Conservation (phyloP, 2,113 vertebrate species). For the Acinonyx jubatus region DNA sequence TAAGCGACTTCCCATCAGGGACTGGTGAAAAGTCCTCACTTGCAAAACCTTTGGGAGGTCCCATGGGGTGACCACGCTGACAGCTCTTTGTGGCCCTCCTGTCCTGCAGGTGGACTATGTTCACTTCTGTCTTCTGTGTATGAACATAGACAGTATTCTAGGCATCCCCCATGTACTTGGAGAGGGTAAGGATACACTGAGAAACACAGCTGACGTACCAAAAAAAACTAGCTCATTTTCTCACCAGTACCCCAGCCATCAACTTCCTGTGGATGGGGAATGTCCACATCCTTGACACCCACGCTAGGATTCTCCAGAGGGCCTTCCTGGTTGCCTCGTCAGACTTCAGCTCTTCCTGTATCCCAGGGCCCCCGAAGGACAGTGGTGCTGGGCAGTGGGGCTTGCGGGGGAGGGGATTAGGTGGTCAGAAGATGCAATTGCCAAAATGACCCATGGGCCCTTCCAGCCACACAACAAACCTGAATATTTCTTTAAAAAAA, state of each 20-base stretch:
- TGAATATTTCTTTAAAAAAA: background rate
- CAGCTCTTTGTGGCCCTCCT: background rate
- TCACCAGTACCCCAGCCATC: background rate
- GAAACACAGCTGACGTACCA: background rate
- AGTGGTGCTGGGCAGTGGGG: background rate
- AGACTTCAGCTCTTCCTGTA: background rate
- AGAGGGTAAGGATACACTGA: background rate
- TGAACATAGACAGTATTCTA: background rate
- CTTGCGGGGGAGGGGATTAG: background rate
- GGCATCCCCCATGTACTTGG: background rate
- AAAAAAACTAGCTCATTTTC: background rate
- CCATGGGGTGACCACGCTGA: background rate
- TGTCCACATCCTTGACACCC: background rate
- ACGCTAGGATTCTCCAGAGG: background rate
- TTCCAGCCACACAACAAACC: background rate
- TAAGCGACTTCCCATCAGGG: background rate
- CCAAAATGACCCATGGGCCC: background rate
- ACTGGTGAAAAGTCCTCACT: background rate
- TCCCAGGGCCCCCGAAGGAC: background rate
- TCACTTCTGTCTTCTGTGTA: background rate
- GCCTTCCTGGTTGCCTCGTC: background rate
- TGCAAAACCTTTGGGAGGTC: background rate
- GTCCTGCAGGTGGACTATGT: background rate
- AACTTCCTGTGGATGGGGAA: background rate
- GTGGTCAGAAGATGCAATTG: background rate